Evolutionary conservation across 2,113 vertebrate genomes (phyloP).

Genomic region (Hemibagrus wyckioides): DNA sequence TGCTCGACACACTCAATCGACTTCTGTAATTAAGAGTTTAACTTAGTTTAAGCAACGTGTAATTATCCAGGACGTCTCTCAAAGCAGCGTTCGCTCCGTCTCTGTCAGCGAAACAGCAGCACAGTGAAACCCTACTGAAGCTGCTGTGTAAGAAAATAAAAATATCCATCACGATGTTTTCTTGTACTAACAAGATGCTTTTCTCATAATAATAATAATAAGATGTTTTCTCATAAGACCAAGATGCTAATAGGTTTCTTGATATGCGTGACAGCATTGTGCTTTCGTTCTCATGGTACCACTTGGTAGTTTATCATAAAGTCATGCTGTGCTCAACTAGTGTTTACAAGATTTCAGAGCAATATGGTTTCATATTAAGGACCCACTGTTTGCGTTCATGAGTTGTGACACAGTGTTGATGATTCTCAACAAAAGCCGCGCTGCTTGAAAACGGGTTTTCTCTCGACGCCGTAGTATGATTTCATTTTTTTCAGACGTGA

Average conservation of each 20-base stretch:
- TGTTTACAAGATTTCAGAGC: neutral
- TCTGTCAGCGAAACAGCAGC: neutral
- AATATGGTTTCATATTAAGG: neutral
- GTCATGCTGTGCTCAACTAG: neutral
- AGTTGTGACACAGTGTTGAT: neutral
- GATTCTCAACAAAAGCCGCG: neutral
- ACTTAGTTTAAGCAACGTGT: constrained; percentile 4
- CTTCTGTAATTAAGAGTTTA: constrained; percentile 23
- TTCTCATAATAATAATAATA: neutral
- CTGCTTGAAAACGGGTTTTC: neutral
- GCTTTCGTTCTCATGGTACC: neutral
- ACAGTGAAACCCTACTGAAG: neutral
- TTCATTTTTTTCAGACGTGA: neutral
- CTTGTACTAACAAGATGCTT: neutral
- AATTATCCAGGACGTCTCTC: neutral
- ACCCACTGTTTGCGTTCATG: neutral
- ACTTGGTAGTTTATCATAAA: neutral
- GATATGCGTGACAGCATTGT: neutral
- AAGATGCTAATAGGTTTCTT: neutral
- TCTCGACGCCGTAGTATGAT: neutral
- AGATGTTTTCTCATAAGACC: neutral
- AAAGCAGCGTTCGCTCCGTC: neutral
- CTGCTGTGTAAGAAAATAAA: neutral
- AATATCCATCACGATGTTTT: neutral
- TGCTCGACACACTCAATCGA: neutral